Percentiles rank a stretch among this genome's conserved stretches.
Conservation (phyloP, 2,113 vertebrate genomes). For the Rhabdomys dilectus region DNA sequence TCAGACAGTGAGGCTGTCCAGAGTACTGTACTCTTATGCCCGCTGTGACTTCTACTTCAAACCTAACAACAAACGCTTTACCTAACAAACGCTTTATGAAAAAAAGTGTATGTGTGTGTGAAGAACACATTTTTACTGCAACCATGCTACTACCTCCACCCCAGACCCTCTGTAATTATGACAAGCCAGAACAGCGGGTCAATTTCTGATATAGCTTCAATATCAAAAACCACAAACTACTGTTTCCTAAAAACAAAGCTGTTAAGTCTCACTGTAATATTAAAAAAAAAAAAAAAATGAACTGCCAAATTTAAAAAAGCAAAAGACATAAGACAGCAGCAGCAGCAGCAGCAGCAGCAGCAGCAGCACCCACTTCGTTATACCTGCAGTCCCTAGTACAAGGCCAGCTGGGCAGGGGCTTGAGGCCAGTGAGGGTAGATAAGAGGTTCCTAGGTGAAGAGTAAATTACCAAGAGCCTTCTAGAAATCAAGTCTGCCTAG, state of each 20-base stretch:
- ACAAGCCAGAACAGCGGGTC: neutral
- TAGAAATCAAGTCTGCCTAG: neutral
- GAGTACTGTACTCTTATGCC: neutral
- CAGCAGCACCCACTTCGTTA: neutral
- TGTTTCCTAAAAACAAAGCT: constrained; percentile 2
- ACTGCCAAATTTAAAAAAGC: neutral
- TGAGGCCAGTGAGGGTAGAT: neutral
- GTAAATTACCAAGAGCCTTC: neutral
- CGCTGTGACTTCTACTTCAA: neutral
- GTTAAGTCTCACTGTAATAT: neutral
- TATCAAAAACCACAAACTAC: neutral
- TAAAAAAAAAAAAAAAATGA: neutral
- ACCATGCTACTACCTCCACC: too few species aligned
- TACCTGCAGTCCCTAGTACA: neutral
- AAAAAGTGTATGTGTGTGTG: too few species aligned
- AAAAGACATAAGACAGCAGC: neutral
- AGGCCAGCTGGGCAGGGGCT: neutral
- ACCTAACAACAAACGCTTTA: neutral
- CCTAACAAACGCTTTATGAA: neutral
- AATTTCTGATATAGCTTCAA: neutral
- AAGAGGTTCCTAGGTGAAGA: neutral
- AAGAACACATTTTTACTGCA: neutral
- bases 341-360: too few species aligned
- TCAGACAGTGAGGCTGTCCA: neutral
- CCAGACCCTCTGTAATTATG: neutral